Percentiles rank a stretch among this genome's conserved stretches.
Evolutionary conservation across 1,140 invertebrate genomes (phyloP).

Genomic region (Aphidius gifuensis): DNA sequence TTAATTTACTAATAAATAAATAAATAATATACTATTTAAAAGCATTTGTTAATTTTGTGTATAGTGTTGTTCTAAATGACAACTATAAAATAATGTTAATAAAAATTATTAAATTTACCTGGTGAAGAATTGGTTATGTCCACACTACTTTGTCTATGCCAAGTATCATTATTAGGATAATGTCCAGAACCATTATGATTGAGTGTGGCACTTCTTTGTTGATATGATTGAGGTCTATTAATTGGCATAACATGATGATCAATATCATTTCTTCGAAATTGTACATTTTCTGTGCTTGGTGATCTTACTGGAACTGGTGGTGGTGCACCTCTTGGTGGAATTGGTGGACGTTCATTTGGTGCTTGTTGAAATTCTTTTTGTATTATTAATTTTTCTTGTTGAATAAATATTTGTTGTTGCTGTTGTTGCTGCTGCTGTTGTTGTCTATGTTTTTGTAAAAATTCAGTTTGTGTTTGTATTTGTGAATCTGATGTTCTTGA

Average conservation of each 20-base stretch:
- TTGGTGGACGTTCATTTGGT: constrained; percentile 57
- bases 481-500: constrained; percentile 29
- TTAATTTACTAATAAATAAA: not conserved
- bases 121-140: constrained; percentile 40
- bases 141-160: constrained; percentile 43
- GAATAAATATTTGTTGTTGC: constrained; percentile 33
- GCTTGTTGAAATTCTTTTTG: constrained; percentile 37
- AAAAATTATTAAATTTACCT: constrained; percentile 36
- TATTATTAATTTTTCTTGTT: constrained; percentile 37
- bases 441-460: constrained; percentile 39
- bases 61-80: too few species aligned
- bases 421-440: constrained; percentile 37
- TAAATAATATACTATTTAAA: too few species aligned
- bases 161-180: constrained; percentile 41
- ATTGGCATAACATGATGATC: constrained; percentile 38
- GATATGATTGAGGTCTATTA: constrained; percentile 44
- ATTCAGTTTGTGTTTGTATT: constrained; percentile 27
- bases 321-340: constrained; percentile 58
- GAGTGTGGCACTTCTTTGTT: constrained; percentile 41
- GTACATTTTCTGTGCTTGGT: constrained; percentile 44
- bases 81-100: not conserved
- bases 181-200: constrained; percentile 52
- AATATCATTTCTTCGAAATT: constrained; percentile 45
- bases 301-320: constrained; percentile 54
- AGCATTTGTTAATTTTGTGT: too few species aligned